Conservation (phyloP, 2,113 vertebrate genomes). For the Leptobrachium leishanense region DNA sequence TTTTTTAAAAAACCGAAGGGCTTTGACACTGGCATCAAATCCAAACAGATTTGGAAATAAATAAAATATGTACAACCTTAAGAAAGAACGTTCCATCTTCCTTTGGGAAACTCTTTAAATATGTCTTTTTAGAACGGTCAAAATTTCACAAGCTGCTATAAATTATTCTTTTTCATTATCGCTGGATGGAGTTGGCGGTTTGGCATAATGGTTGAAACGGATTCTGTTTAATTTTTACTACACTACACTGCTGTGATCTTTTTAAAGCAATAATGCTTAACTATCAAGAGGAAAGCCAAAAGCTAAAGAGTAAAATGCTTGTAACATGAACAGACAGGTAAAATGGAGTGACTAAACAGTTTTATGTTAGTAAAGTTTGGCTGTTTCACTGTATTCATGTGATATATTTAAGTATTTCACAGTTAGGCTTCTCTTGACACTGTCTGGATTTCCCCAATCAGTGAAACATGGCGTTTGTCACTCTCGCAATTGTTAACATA, state of each 20-base stretch:
- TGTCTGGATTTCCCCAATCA: no score
- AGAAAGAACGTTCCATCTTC: constrained; percentile 65
- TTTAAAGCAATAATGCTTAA: constrained; percentile 44
- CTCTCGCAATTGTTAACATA: no score
- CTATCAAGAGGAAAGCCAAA: constrained; percentile 57
- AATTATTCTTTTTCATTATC: constrained; percentile 82
- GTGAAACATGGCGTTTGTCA: no score
- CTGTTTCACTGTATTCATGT: neutral
- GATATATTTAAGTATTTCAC: constrained; percentile 18
- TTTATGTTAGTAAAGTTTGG: constrained; percentile 14
- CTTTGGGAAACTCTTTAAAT: constrained; percentile 70
- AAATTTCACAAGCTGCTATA: constrained; percentile 73
- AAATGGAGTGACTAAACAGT: constrained; percentile 22
- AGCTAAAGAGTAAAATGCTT: constrained; percentile 22
- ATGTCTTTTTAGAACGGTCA: constrained; percentile 76
- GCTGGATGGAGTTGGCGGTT: constrained; percentile 73
- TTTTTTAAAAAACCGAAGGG: no score
- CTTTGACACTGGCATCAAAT: constrained; percentile 11
- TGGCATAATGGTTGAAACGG: constrained; percentile 70
- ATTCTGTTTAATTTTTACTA: constrained; percentile 73
- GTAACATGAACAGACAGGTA: constrained; percentile 39
- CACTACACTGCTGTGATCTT: constrained; percentile 62
- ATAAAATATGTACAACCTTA: constrained; percentile 50
- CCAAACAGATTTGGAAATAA: constrained; percentile 40
- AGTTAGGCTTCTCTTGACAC: no score